These are phyloP conservation scores for Drosophila falleni DNA, from an alignment of 2,888 invertebrate species.

Conservation along the genomic window DNA sequence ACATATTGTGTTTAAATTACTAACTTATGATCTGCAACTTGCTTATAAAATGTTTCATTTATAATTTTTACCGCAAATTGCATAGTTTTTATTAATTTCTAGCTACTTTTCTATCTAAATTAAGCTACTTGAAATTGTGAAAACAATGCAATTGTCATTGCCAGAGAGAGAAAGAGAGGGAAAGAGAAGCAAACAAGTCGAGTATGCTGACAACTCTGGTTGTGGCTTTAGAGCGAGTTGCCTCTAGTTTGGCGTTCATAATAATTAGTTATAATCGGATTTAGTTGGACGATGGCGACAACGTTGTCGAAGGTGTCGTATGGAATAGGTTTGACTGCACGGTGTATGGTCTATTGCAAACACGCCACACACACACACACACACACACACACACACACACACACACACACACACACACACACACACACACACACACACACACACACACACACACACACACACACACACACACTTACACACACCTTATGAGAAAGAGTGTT, in stretches of 20 bases:
- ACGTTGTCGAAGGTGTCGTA: slow-evolving; percentile 55
- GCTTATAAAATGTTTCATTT: too few species aligned
- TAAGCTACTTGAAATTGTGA: neutral
- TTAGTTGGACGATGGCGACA: slow-evolving; percentile 57
- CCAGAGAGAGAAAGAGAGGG: neutral
- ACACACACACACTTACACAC: neutral
- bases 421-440: slow-evolving; percentile 35
- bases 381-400: neutral
- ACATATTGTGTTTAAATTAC: too few species aligned
- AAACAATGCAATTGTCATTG: neutral
- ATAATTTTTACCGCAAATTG: too few species aligned
- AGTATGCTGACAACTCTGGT: slow-evolving; percentile 34
- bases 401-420: slow-evolving; percentile 4
- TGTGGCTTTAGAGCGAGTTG: slow-evolving; percentile 18
- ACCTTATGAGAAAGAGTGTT: neutral
- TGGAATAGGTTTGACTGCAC: slow-evolving; percentile 25
- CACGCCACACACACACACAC: slow-evolving; percentile 52
- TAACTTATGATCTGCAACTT: too few species aligned
- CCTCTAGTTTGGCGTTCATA: slow-evolving; percentile 65
- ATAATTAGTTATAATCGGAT: slow-evolving; percentile 83
- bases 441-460: slow-evolving; percentile 15
- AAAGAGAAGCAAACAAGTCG: neutral
- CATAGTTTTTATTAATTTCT: neutral
- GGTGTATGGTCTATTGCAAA: slow-evolving; percentile 33
- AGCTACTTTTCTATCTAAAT: neutral